A percentile compares a stretch with the other conserved stretches of the same genome.
Conservation (phyloP, 2,113 vertebrate species). For the Gobiocypris rarus region DNA sequence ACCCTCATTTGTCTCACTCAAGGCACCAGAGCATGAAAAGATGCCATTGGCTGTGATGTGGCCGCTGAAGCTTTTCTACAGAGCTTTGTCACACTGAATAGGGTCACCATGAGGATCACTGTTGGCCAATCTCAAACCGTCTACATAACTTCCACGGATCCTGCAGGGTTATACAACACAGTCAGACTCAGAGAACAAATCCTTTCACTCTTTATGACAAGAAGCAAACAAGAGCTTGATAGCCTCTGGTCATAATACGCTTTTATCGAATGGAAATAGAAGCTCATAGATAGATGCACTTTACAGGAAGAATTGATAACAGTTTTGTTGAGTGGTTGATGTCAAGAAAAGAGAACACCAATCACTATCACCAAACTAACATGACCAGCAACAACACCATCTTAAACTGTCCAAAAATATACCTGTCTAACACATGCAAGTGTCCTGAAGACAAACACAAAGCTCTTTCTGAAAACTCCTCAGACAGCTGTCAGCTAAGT, state of each 20-base stretch:
- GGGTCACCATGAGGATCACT: constrained; percentile 31
- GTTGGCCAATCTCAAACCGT: background rate
- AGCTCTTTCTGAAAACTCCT: background rate
- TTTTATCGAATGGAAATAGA: constrained; percentile 16
- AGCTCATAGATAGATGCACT: background rate
- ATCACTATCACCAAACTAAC: background rate
- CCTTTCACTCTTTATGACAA: constrained; percentile 7
- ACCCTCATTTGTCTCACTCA: constrained; percentile 43
- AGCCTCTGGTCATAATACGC: background rate
- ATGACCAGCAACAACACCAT: background rate
- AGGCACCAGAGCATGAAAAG: constrained; percentile 34
- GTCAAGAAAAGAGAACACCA: constrained; percentile 6
- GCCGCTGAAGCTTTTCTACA: background rate
- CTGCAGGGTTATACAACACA: constrained; percentile 20
- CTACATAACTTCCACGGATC: constrained; percentile 20
- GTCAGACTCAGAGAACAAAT: background rate
- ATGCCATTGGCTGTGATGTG: constrained; percentile 18
- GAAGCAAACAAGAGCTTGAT: constrained; percentile 8
- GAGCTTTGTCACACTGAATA: constrained; percentile 21
- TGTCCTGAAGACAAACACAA: constrained; percentile 1
- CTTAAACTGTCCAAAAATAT: background rate
- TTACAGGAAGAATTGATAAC: constrained; percentile 4
- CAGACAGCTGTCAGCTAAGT: constrained; percentile 30
- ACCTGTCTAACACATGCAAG: background rate
- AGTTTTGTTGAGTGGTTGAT: constrained; percentile 5